Evolutionary conservation across 2,113 vertebrate genomes (phyloP), one percentile per base, ranked within the genome.

Genomic region (Blennius ocellaris): DNA sequence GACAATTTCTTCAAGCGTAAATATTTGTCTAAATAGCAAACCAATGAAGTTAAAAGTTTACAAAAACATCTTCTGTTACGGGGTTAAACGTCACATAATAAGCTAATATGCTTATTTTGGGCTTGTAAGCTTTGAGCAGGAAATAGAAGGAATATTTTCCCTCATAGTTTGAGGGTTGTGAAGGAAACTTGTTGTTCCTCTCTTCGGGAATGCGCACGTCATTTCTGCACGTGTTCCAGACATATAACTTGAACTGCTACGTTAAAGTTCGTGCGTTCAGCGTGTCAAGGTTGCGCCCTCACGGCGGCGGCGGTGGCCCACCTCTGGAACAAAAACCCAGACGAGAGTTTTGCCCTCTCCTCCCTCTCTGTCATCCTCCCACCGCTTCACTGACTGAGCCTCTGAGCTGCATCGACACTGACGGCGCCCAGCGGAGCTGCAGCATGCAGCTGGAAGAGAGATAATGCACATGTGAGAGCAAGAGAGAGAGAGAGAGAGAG

Each of bases 381-480:
- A 80, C 63, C 78, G 86, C 76, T 70, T 83, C 77, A 44, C 68
- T 89, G 82, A 83, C 81, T 89, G 72, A 21, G 83, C 48, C 66
- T 38, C 40, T 73, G 80, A 89, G 72, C 61, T 75, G 59, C 81
- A 82, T 90, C 80, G 78, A 52, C 78, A 59, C 63, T 85, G 91
- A 92, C 83, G 85, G 83, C 85, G 83, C 89, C 82, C 87, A 63
- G 57, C 48, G 62, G 76, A 81, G 73, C 77, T 68, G 58, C 81
- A 81, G 80, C 79, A 87, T 86, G 88, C 86, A 92, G 81, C 91
- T 92, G 92, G 86, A 90, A 66, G 54, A 73, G 17, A 53, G 71
- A 49, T 62, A 38, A 16, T 51, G 55, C 69, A 52, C 50, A 58
- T 60, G 44, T 21, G 66, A 47, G 68, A 36, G 65, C 17, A 51